Evolutionary conservation across 1,140 invertebrate genomes (phyloP).

Genomic region (Carposina sasakii): DNA sequence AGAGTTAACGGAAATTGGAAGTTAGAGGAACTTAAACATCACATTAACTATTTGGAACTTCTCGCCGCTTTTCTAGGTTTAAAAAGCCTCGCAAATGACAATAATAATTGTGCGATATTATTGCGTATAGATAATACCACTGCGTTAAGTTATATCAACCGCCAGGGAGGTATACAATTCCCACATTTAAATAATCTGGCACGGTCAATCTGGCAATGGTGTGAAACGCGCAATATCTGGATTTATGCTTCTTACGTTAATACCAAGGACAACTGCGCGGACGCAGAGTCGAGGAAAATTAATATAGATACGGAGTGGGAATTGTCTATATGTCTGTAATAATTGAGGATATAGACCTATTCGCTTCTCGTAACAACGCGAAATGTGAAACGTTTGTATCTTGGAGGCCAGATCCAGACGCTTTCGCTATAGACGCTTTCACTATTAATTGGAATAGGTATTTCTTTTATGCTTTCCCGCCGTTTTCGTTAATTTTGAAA

Average conservation of each 20-base stretch:
- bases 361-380: background rate
- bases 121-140: conserved; percentile 15
- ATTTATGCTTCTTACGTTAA: conserved; percentile 26
- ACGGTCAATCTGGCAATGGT: conserved; percentile 23
- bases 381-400: conserved; percentile 8
- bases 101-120: conserved; percentile 22
- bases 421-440: conserved; percentile 6
- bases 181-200: conserved; percentile 10
- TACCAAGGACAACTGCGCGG: conserved; percentile 24
- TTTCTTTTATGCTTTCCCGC: conserved; percentile 12
- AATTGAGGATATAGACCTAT: conserved; percentile 7
- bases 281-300: conserved; percentile 15
- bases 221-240: conserved; percentile 17
- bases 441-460: background rate
- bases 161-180: conserved; percentile 1
- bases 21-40: background rate
- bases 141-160: conserved; percentile 5
- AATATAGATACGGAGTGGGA: conserved; percentile 28
- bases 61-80: conserved; percentile 4
- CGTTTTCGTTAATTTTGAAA: conserved; percentile 25
- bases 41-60: conserved; percentile 8
- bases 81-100: conserved; percentile 4
- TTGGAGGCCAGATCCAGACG: conserved; percentile 9
- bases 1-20: background rate
- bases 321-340: conserved; percentile 2